Conservation (phyloP, 2,797 vertebrate genomes). For the Mus minutoides region DNA sequence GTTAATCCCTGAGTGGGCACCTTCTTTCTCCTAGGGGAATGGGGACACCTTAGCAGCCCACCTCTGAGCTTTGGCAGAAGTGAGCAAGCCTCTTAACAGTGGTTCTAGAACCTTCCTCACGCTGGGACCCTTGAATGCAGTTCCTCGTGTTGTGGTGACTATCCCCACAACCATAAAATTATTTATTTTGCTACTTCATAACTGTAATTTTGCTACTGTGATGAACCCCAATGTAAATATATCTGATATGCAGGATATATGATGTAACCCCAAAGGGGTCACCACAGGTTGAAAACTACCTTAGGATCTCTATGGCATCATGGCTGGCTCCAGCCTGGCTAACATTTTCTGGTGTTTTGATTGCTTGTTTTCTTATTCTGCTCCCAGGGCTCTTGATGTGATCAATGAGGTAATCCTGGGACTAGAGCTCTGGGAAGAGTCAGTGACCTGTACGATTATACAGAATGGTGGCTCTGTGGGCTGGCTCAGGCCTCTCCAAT, state of each 20-base stretch:
- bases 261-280: not conserved
- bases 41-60: not conserved
- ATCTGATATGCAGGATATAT: not conserved
- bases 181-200: not conserved
- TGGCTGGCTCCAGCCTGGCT: not conserved
- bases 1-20: not conserved
- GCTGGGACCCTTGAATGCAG: not conserved
- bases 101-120: not conserved
- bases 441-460: not conserved
- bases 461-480: not conserved
- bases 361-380: not conserved
- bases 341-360: not conserved
- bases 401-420: not conserved
- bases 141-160: not conserved
- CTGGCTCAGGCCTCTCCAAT: not conserved
- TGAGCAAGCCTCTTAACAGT: not conserved
- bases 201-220: not conserved
- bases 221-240: not conserved
- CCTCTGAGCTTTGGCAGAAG: not conserved
- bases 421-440: not conserved
- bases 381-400: not conserved
- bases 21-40: not conserved
- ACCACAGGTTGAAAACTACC: not conserved
- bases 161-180: not conserved
- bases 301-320: accelerated